Conservation (phyloP, 2,888 invertebrate genomes). For the Ophion obscuratus region DNA sequence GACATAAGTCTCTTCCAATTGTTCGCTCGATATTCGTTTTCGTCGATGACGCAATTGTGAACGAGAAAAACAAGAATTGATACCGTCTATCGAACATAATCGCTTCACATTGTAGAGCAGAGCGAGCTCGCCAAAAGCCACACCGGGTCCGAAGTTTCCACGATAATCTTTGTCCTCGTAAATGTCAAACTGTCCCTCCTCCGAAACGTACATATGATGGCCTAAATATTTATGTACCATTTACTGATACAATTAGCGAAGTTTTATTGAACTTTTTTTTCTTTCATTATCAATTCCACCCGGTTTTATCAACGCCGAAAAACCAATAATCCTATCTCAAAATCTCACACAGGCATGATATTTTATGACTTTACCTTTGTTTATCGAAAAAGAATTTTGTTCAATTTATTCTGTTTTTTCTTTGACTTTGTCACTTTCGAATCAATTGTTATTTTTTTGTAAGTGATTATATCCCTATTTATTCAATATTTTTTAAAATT, state of each 20-base stretch:
- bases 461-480: background rate
- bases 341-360: background rate
- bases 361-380: background rate
- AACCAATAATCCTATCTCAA: background rate
- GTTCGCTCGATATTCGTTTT: background rate
- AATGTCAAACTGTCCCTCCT: conserved; percentile 93
- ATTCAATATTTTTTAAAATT: background rate
- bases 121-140: conserved; percentile 95
- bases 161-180: conserved; percentile 90
- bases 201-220: conserved; percentile 93
- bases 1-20: background rate
- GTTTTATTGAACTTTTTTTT: conserved; percentile 32
- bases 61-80: conserved; percentile 5
- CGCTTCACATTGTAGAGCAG: conserved; percentile 96
- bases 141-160: conserved; percentile 91
- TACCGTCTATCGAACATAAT: conserved; percentile 93
- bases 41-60: background rate
- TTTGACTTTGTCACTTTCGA: background rate
- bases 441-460: background rate
- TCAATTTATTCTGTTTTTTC: background rate
- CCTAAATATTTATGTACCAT: conserved; percentile 82
- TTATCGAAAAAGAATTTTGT: background rate
- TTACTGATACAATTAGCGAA: background rate
- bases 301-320: background rate
- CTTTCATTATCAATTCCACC: background rate